Evolutionary conservation across 2,888 invertebrate species (phyloP).

Genomic region (Chromoteleia sp.): DNA sequence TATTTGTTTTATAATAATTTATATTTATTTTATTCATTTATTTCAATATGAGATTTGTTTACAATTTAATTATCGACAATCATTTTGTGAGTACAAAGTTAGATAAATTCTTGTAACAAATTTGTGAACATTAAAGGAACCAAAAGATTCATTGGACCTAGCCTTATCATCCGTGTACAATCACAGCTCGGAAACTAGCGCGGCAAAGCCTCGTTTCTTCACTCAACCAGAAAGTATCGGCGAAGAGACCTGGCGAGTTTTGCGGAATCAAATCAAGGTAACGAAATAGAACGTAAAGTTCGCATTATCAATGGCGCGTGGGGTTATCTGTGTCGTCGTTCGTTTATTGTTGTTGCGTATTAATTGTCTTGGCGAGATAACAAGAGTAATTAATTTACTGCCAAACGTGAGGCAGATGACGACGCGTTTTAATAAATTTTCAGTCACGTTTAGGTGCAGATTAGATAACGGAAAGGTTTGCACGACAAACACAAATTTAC

Average conservation of each 20-base stretch:
- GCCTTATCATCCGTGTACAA: slow-evolving; percentile 89
- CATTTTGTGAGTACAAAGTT: too few species aligned
- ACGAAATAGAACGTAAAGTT: slow-evolving; percentile 26
- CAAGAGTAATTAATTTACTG: slow-evolving; percentile 74
- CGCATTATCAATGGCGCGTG: slow-evolving; percentile 21
- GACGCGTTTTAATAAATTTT: slow-evolving; percentile 74
- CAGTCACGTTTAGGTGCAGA: slow-evolving; percentile 74
- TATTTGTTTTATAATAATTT: too few species aligned
- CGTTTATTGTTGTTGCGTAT: slow-evolving; percentile 63
- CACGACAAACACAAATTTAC: slow-evolving; percentile 76
- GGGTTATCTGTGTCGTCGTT: slow-evolving; percentile 50
- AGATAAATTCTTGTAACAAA: too few species aligned
- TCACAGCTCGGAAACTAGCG: slow-evolving; percentile 86
- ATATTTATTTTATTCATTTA: too few species aligned
- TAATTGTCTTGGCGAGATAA: slow-evolving; percentile 72
- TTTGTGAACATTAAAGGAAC: slow-evolving; percentile 83
- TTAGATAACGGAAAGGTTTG: slow-evolving; percentile 71
- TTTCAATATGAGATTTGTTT: neutral
- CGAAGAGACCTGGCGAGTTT: slow-evolving; percentile 88
- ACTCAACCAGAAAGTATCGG: slow-evolving; percentile 90
- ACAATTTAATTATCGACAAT: neutral
- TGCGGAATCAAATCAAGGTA: slow-evolving; percentile 86
- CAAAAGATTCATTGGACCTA: slow-evolving; percentile 90
- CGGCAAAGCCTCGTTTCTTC: slow-evolving; percentile 85
- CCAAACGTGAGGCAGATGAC: slow-evolving; percentile 71